These are phyloP conservation scores for Maconellicoccus hirsutus DNA, from an alignment of 1,140 invertebrate genomes.

Conservation along the genomic window DNA sequence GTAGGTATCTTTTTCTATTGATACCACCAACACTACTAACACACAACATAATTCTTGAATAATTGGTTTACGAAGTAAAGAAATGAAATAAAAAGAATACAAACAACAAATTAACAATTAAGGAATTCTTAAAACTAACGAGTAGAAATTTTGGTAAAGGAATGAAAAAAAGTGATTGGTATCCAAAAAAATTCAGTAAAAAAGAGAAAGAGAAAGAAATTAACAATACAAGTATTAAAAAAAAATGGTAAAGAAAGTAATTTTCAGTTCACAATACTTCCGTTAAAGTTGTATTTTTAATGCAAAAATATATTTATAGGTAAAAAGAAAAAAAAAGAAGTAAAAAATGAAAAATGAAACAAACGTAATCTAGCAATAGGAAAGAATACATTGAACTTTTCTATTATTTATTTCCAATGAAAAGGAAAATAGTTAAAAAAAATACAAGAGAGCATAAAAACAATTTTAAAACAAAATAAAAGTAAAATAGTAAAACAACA, in stretches of 20 bases:
- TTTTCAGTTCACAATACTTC: neutral
- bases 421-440: neutral
- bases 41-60: too few relatives aligned
- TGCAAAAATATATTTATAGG: neutral
- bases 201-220: neutral
- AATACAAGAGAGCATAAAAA: neutral
- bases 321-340: neutral
- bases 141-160: too few relatives aligned
- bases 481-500: neutral
- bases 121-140: too few relatives aligned
- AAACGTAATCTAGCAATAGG: too few relatives aligned
- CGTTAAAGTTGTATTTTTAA: neutral
- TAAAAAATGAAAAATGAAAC: neutral
- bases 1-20: too few relatives aligned
- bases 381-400: neutral
- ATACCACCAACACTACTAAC: too few relatives aligned
- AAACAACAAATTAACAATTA: too few relatives aligned
- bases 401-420: neutral
- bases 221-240: neutral
- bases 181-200: too few relatives aligned
- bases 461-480: neutral
- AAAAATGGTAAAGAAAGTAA: constrained; percentile 2
- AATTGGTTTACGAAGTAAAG: too few relatives aligned
- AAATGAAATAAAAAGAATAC: too few relatives aligned
- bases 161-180: too few relatives aligned